These are phyloP conservation scores for Bambusicola thoracicus DNA, from an alignment of 2,113 vertebrate species.

Conservation along the genomic window DNA sequence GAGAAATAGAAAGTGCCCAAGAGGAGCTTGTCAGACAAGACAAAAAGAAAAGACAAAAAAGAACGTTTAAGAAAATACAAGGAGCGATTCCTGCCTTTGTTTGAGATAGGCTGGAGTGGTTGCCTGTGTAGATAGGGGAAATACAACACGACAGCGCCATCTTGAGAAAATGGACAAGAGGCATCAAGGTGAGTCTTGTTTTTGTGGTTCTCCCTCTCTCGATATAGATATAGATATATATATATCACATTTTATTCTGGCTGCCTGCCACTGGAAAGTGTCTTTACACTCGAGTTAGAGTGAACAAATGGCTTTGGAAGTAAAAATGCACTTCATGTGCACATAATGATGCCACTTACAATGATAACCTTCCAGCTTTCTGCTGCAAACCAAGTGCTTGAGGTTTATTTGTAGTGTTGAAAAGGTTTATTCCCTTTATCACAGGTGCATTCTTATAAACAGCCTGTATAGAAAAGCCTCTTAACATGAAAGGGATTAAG, in stretches of 20 bases:
- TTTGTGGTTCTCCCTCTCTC: background rate
- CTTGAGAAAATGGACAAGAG: background rate
- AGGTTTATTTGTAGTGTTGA: background rate
- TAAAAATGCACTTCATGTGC: background rate
- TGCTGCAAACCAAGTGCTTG: background rate
- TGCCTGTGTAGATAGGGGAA: rapidly evolving
- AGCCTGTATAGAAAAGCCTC: background rate
- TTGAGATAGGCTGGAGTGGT: rapidly evolving
- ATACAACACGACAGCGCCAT: background rate
- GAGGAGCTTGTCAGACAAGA: background rate
- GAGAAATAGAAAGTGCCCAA: background rate
- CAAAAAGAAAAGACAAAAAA: no score
- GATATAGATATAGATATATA: rapidly evolving
- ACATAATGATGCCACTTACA: background rate
- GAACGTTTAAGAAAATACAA: background rate
- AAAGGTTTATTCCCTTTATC: background rate
- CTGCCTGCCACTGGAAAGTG: background rate
- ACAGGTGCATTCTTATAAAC: constrained; percentile 22
- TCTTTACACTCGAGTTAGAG: background rate
- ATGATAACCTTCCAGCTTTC: background rate
- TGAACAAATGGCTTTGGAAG: background rate
- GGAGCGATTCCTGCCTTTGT: background rate
- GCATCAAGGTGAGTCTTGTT: background rate
- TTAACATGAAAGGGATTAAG: background rate
- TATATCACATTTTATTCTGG: no score